phyloP scores from a whole-genome alignment of 1,140 invertebrate species.

The Drosophila repleta region DNA sequence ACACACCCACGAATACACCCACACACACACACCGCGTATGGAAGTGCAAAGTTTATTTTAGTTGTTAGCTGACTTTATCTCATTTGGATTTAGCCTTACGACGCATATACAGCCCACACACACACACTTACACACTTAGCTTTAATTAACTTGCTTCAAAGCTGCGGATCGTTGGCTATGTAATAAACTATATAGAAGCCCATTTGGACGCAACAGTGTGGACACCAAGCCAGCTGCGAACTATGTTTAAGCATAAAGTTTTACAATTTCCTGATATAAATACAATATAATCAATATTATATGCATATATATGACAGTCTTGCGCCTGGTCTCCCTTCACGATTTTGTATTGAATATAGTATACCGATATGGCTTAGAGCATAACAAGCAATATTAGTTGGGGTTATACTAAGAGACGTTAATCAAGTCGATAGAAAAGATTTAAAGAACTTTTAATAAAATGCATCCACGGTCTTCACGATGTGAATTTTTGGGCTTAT shows the following conservation, averaged over 20 bases:
- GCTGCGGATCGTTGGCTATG: constrained; percentile 37
- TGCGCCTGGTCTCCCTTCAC: constrained; percentile 3
- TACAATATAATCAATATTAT: constrained; percentile 23
- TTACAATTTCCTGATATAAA: constrained; percentile 27
- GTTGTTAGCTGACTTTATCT: constrained; percentile 61
- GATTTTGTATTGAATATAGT: constrained; percentile 22
- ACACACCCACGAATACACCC: constrained; percentile 6
- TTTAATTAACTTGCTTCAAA: constrained; percentile 29
- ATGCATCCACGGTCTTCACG: constrained; percentile 21
- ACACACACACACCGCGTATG: constrained; percentile 12
- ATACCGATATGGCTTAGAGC: constrained; percentile 1
- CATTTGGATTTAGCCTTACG: constrained; percentile 50
- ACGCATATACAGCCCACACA: constrained; percentile 37
- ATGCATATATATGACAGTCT: constrained; percentile 21
- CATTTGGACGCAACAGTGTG: neutral
- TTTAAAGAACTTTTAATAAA: constrained; percentile 49
- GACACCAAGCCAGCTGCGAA: neutral
- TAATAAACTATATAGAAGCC: constrained; percentile 19
- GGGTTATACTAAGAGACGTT: neutral
- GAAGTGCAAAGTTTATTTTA: constrained; percentile 46
- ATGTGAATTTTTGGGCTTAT: constrained; percentile 42
- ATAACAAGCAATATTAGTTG: neutral
- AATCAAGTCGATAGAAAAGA: neutral
- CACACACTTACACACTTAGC: constrained; percentile 10
- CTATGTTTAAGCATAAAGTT: constrained; percentile 30